Percentiles rank a stretch among this genome's conserved stretches.
phyloP scores from a whole-genome alignment of 2,888 invertebrate genomes.

The Luffia ferchaultella region DNA sequence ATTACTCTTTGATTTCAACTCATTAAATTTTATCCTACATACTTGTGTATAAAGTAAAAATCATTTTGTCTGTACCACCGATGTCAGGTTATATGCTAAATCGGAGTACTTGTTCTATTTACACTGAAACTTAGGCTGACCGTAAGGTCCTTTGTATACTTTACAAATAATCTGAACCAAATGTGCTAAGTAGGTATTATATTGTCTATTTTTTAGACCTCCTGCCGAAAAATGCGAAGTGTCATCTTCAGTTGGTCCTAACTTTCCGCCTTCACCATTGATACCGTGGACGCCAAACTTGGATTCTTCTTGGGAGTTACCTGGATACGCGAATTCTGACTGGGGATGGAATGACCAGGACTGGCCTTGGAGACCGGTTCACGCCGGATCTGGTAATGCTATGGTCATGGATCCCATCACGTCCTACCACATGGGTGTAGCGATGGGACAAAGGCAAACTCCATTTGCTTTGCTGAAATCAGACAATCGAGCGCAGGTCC shows the following conservation, averaged over 20 bases:
- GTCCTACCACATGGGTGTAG: constrained; percentile 75
- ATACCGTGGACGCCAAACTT: neutral
- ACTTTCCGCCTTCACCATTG: constrained; percentile 23
- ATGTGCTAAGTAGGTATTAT: no score
- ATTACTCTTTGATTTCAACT: no score
- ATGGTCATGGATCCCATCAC: constrained; percentile 76
- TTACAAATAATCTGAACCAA: no score
- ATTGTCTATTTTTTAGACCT: constrained; percentile 27
- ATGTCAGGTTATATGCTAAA: no score
- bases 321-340: constrained; percentile 4
- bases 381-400: constrained; percentile 35
- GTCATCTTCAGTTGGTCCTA: constrained; percentile 42
- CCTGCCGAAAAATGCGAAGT: constrained; percentile 42
- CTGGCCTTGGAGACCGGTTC: constrained; percentile 12
- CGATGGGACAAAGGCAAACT: constrained; percentile 69
- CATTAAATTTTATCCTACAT: no score
- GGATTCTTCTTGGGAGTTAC: constrained; percentile 21
- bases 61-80: no score
- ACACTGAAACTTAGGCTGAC: no score
- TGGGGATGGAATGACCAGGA: neutral
- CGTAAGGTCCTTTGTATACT: no score
- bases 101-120: no score
- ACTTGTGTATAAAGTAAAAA: no score
- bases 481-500: constrained; percentile 70
- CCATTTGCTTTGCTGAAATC: constrained; percentile 77